These are phyloP conservation scores for Anthopleura sola DNA, from an alignment of 64 coral and sea anemone genomes.

Conservation along the genomic window DNA sequence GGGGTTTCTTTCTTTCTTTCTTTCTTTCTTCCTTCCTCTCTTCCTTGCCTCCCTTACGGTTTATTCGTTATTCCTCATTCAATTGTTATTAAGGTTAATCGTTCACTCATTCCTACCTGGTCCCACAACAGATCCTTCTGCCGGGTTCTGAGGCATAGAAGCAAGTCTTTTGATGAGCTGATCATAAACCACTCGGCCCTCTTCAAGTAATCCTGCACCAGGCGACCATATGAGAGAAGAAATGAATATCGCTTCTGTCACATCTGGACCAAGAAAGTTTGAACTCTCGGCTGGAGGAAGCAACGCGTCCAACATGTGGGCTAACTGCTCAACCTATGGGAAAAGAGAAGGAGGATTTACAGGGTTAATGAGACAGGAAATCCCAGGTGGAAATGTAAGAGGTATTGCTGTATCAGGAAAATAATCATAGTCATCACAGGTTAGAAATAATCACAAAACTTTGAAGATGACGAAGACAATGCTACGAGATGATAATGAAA, in stretches of 20 bases:
- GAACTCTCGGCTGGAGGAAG: constrained; percentile 73
- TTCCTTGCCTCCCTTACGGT: too few relatives aligned
- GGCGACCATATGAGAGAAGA: constrained; percentile 86
- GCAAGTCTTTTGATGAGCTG: constrained; percentile 77
- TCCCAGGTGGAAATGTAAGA: too few relatives aligned
- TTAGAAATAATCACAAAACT: background rate
- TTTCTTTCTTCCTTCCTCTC: too few relatives aligned
- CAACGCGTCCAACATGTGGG: constrained; percentile 91
- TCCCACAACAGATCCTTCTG: constrained; percentile 80
- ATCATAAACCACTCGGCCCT: constrained; percentile 83
- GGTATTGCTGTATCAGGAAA: too few relatives aligned
- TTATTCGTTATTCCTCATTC: background rate
- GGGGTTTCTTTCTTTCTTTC: too few relatives aligned
- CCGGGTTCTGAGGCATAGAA: constrained; percentile 80
- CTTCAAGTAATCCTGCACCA: constrained; percentile 84
- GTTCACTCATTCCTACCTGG: constrained; percentile 49
- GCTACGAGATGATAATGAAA: background rate
- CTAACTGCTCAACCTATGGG: constrained; percentile 82
- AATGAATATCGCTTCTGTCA: constrained; percentile 81
- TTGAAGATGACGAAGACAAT: background rate
- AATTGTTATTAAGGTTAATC: too few relatives aligned
- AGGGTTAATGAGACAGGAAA: too few relatives aligned
- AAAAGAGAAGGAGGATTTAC: background rate
- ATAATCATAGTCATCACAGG: too few relatives aligned
- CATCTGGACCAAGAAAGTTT: constrained; percentile 66